These are phyloP conservation scores for Agriotes lineatus DNA, from an alignment of 2,888 invertebrate genomes.

Conservation along the genomic window DNA sequence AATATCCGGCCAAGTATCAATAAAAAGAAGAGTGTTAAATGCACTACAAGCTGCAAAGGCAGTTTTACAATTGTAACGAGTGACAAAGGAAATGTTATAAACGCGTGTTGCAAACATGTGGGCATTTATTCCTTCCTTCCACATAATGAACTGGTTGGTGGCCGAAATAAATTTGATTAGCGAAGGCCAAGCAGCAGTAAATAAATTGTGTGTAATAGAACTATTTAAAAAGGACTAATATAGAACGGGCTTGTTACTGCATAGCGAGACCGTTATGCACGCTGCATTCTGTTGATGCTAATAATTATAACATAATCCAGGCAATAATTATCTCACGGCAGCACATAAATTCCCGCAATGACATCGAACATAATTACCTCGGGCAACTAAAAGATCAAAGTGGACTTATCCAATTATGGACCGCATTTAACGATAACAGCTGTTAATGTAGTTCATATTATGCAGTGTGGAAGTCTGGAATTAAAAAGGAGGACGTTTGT, in stretches of 20 bases:
- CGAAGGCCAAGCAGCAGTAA: not conserved
- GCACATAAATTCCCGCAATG: conserved; percentile 4
- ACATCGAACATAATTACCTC: not conserved
- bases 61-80: not conserved
- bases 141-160: too few species aligned
- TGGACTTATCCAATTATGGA: not conserved
- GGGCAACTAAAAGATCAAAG: not conserved
- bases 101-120: not conserved
- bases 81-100: not conserved
- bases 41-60: not conserved
- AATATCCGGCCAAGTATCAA: not conserved
- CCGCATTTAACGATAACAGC: not conserved
- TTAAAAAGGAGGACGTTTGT: too few species aligned
- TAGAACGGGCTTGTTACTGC: too few species aligned
- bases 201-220: not conserved
- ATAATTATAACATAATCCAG: not conserved
- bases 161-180: not conserved
- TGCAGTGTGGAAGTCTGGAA: too few species aligned
- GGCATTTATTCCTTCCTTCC: not conserved
- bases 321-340: not conserved
- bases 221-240: too few species aligned
- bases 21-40: conserved; percentile 10
- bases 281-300: too few species aligned
- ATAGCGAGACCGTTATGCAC: too few species aligned
- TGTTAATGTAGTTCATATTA: too few species aligned